Evolutionary conservation across 1,140 invertebrate species (phyloP), one percentile per base, ranked within the genome.

Genomic region (Bombus waltoni): DNA sequence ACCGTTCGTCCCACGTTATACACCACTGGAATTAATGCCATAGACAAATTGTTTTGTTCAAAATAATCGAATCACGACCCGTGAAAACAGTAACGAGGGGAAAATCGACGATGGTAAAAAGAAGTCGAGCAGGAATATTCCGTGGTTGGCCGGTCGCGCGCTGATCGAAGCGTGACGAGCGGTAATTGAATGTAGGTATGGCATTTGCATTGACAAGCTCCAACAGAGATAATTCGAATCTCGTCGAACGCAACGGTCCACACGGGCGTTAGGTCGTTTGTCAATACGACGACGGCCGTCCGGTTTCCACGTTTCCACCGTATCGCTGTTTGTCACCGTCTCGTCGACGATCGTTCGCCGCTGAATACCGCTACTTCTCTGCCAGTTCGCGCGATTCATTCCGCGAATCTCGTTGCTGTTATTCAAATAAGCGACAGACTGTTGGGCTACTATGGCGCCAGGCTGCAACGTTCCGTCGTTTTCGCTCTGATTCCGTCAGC

Each of bases 181-280:
- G 91, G 93, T 94, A 95, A 95, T 95, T 95, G 94, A 95, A 95
- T 94, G 94, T 94, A 94, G 94, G 92, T 93, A 94, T 93, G 92
- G 93, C 93, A 95, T 95, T 95, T 95, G 94, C 94, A 95, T 94
- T 95, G 94, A 95, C 94, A 95, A 95, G 94, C 92, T 95, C 92
- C 92, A 94, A 92, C 93, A 94, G 93, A 95, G 94, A 95, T 95
- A 95, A 95, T 95, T 95, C 93, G 94, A 95, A 95, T 95, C 94
- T 95, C 94, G 93, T 95, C 93, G 94, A 94, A 94, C 93, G 92
- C 93, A 94, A 92, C 91, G 90, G 91, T 93, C 92, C 91, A 93
- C 92, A 92, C 91, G 92, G 89, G 93, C 88, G 91, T 91, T 94
- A 92, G 94, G 92, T 94, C 94, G 94, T 95, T 94, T 95, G 94